phyloP scores from a whole-genome alignment of 2,888 invertebrate species.

The Lathronympha strigana region DNA sequence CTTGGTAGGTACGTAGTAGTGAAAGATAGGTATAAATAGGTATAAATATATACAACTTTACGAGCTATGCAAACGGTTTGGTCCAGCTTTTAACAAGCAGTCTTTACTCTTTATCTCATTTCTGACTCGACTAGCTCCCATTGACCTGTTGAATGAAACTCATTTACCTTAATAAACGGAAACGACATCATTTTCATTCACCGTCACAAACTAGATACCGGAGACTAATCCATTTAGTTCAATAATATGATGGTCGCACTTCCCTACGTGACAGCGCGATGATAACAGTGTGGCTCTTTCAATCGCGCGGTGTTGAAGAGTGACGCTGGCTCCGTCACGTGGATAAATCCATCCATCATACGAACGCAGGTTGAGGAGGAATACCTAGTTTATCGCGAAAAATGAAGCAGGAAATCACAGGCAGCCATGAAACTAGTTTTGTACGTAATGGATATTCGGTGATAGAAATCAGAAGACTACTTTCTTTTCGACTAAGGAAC shows the following conservation, averaged over 20 bases:
- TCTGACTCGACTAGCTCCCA: background rate
- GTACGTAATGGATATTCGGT: conserved; percentile 2
- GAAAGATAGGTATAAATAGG: too few species aligned
- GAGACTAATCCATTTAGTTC: conserved; percentile 24
- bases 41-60: too few species aligned
- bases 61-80: too few species aligned
- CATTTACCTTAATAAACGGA: conserved; percentile 13
- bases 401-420: conserved; percentile 3
- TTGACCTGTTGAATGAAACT: conserved; percentile 8
- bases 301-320: too few species aligned
- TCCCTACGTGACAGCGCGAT: too few species aligned
- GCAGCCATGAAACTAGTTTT: conserved; percentile 6
- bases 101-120: background rate
- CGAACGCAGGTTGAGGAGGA: conserved; percentile 1
- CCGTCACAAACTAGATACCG: conserved; percentile 10
- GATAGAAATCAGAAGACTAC: background rate
- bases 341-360: too few species aligned
- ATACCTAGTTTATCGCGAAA: conserved; percentile 7
- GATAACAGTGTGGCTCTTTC: too few species aligned
- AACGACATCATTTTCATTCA: conserved; percentile 23
- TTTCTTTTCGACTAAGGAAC: too few species aligned
- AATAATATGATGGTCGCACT: background rate
- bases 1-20: too few species aligned
- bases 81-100: background rate
- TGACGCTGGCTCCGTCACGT: too few species aligned